Conservation (phyloP, 2,797 vertebrate species). For the Lates japonicus region DNA sequence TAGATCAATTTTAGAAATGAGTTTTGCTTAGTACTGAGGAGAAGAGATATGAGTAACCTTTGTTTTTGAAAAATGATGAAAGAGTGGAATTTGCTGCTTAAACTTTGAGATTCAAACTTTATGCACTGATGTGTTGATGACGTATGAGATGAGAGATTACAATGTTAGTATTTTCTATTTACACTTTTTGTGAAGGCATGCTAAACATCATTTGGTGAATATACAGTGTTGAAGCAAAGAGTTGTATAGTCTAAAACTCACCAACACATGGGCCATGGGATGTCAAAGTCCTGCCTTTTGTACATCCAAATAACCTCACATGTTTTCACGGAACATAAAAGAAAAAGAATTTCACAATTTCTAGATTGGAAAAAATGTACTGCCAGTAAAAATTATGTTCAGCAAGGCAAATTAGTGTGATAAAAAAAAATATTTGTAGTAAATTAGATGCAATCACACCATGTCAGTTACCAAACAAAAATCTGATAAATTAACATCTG, state of each 20-base stretch:
- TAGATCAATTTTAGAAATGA: not conserved
- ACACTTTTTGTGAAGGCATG: not conserved
- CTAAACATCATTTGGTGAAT: too few species aligned
- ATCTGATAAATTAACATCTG: conserved; percentile 1
- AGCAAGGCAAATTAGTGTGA: not conserved
- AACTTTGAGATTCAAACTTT: not conserved
- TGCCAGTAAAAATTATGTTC: not conserved
- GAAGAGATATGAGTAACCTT: not conserved
- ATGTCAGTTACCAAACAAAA: not conserved
- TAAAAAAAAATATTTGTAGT: not conserved
- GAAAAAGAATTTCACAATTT: not conserved
- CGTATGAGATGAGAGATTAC: too few species aligned
- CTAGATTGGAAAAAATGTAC: not conserved
- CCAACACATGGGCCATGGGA: too few species aligned
- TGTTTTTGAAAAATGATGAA: not conserved
- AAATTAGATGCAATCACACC: not conserved
- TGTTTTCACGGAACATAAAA: too few species aligned
- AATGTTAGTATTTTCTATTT: not conserved
- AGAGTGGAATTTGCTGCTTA: not conserved
- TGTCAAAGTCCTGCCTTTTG: too few species aligned
- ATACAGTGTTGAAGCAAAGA: too few species aligned
- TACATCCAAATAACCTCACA: too few species aligned
- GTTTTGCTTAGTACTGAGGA: not conserved
- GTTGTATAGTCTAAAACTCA: not conserved
- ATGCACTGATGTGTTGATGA: not conserved